Conservation (phyloP, 2,888 invertebrate species). For the Xanthorhoe spadicearia region DNA sequence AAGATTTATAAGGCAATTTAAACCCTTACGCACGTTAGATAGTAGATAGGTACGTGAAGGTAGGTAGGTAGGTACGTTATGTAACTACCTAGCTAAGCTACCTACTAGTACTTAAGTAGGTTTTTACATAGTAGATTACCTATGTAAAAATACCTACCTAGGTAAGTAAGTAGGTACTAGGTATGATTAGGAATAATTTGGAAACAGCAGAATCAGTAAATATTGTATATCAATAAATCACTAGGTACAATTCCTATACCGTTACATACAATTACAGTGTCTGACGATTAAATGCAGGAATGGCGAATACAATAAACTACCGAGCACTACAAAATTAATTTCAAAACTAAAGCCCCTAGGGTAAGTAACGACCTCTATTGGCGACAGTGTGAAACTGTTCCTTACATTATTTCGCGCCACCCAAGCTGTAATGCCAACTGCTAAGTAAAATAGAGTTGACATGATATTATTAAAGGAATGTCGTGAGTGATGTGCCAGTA, state of each 20-base stretch:
- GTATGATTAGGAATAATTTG: no score
- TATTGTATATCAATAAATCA: no score
- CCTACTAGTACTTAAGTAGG: no score
- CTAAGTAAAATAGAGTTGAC: neutral
- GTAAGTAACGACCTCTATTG: conserved; percentile 49
- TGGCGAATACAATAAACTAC: conserved; percentile 46
- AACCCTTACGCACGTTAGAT: no score
- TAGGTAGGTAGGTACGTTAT: no score
- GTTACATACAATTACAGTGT: conserved; percentile 54
- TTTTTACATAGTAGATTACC: no score
- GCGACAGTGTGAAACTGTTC: conserved; percentile 32
- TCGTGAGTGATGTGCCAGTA: neutral
- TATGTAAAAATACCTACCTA: no score
- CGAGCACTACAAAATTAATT: conserved; percentile 51
- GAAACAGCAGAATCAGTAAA: no score
- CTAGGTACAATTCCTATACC: conserved; percentile 37
- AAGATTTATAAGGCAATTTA: neutral
- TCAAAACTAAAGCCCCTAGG: conserved; percentile 45
- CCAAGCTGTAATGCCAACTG: conserved; percentile 28
- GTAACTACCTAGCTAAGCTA: no score
- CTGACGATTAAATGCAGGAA: conserved; percentile 52
- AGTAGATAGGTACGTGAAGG: no score
- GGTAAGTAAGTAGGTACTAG: no score
- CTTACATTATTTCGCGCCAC: conserved; percentile 40
- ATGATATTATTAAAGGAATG: neutral